phyloP scores from a whole-genome alignment of 1,140 invertebrate genomes.

The Apis laboriosa region DNA sequence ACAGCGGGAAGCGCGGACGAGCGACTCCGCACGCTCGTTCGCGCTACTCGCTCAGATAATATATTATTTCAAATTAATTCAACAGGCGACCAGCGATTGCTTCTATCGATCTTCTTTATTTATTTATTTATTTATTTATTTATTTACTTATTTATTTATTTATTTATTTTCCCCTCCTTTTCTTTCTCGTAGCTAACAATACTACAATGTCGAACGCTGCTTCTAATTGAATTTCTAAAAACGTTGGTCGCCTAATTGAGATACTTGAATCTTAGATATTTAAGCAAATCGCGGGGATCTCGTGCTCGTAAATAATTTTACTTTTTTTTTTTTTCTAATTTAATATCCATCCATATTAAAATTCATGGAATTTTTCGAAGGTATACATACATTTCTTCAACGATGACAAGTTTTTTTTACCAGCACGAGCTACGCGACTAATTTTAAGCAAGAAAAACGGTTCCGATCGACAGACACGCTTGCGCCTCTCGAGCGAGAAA shows the following conservation, averaged over 20 bases:
- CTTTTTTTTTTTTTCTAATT: no score
- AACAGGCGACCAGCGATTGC: constrained; percentile 50
- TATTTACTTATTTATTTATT: background rate
- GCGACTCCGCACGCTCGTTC: background rate
- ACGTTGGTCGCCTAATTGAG: constrained; percentile 36
- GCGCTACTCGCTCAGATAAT: background rate
- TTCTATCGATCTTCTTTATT: background rate
- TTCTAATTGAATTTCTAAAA: constrained; percentile 16
- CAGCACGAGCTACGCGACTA: background rate
- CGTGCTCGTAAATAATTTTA: constrained; percentile 2
- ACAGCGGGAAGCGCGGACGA: constrained; percentile 17
- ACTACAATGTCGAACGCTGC: constrained; percentile 8
- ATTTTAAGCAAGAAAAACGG: constrained; percentile 11
- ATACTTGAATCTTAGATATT: background rate
- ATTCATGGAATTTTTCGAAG: no score
- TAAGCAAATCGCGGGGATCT: constrained; percentile 8
- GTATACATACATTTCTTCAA: no score
- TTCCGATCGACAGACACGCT: background rate
- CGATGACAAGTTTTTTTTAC: background rate
- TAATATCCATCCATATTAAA: no score
- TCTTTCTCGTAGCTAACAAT: constrained; percentile 4
- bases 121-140: background rate
- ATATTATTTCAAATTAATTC: background rate
- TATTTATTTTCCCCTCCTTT: background rate
- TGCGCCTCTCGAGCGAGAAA: background rate